Evolutionary conservation across 2,797 vertebrate species (phyloP), one percentile per base, ranked within the genome.

Genomic region (Lates japonicus): DNA sequence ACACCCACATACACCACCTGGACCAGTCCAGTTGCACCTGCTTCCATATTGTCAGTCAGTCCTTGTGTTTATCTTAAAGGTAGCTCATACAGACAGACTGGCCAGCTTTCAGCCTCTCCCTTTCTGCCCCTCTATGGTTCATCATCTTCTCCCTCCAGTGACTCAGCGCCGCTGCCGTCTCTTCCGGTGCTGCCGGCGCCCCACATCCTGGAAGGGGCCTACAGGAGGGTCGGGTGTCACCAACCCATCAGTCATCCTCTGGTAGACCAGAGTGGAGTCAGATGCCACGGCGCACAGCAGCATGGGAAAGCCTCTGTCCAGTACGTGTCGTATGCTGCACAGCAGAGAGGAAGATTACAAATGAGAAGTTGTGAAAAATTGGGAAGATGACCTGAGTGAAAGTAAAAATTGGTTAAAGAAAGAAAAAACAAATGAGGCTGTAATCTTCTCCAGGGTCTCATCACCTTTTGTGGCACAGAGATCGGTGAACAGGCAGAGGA

Each of bases 191-290:
- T 96, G 95, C 76, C 96, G 94, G 49, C 92, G 94, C 19, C 94
- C 94, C 72, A 31, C 48, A 10, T 96, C 95, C 79, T 95, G 93
- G 2, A 95, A 92, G 25, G 90, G 84, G 60, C 95, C 92, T 0
- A 84, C 93, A 0, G 98, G 97, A 51, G 97, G 97, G 52, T 98
- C 97, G 2, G 98, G 97, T 12, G 96, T 96, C 90, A 99, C 92
- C 88, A 99, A 46, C 13, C 96, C 95, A 0, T 95, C 96, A 0
- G 96, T 97, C 82, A 98, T 92, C 91, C 94, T 97, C 87, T 99
- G 98, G 86, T 99, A 99, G 69, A 99, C 97, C 58, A 98, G 91
- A n/a, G 97, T 99, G 79, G 98, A 99, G 90, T 99, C 98, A 0
- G 97, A 95, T 5, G 97, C 97, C 77, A 98, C 97, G 7, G 97